phyloP scores from a whole-genome alignment of 2,888 invertebrate species.

The Harmothoe impar region DNA sequence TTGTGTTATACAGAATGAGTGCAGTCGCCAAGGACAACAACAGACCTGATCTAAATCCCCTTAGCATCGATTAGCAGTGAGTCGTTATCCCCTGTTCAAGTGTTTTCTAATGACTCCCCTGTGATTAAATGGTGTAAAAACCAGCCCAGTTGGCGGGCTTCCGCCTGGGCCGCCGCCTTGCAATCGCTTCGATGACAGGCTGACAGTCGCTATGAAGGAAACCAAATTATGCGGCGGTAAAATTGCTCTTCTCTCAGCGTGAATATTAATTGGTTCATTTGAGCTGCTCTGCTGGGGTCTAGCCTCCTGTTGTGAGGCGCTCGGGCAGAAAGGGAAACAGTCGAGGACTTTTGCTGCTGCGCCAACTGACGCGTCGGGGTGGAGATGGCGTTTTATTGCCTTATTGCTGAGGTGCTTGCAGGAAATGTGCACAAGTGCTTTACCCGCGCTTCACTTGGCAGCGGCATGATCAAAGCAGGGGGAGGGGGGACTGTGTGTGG shows the following conservation, averaged over 20 bases:
- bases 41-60: conserved; percentile 31
- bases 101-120: conserved; percentile 56
- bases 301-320: not conserved
- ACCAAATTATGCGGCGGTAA: conserved; percentile 57
- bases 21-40: conserved; percentile 15
- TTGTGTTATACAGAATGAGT: not conserved
- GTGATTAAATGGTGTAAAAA: conserved; percentile 57
- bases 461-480: not conserved
- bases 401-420: not conserved
- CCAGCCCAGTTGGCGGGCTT: conserved; percentile 46
- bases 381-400: conserved; percentile 2
- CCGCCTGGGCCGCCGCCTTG: conserved; percentile 21
- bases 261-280: conserved; percentile 62
- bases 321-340: conserved; percentile 56
- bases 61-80: conserved; percentile 47
- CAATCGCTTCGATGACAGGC: conserved; percentile 49
- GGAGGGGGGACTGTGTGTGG: not conserved
- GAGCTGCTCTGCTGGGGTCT: not conserved
- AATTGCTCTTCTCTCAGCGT: conserved; percentile 60
- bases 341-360: conserved; percentile 40
- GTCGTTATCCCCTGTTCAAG: conserved; percentile 35
- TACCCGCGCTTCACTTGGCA: not conserved
- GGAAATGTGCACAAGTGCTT: conserved; percentile 35
- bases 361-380: not conserved
- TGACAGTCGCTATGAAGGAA: conserved; percentile 57